Percentiles rank a stretch among this genome's conserved stretches.
phyloP scores from a whole-genome alignment of 1,140 invertebrate genomes.

The Pseudachorutes palmiensis region DNA sequence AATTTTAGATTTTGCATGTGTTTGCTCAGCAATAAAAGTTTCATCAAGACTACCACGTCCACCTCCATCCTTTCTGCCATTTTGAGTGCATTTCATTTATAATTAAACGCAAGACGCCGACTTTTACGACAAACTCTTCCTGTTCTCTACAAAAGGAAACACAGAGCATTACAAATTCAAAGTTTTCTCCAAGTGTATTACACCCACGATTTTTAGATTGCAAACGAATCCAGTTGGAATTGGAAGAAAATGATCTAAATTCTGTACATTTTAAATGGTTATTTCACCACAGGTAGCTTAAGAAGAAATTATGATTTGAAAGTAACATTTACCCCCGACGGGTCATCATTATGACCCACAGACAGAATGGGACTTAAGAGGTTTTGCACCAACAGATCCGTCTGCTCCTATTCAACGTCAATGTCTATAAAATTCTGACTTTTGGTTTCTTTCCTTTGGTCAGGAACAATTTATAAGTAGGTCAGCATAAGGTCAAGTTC shows the following conservation, averaged over 20 bases:
- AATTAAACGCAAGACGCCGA: not conserved
- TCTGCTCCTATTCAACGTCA: no score
- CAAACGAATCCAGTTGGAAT: no score
- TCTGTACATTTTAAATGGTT: not conserved
- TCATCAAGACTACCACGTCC: not conserved
- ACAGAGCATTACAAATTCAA: no score
- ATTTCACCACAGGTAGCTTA: not conserved
- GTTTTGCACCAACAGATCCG: no score
- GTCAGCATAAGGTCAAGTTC: no score
- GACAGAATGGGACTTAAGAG: no score
- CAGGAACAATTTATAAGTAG: no score
- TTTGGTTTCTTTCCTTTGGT: no score
- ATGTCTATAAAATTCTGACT: no score
- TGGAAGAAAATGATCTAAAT: not conserved
- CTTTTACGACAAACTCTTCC: not conserved
- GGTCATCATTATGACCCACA: not conserved
- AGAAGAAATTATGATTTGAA: not conserved
- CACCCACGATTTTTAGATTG: no score
- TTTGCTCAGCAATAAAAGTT: not conserved
- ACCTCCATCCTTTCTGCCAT: not conserved
- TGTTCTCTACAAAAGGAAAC: no score
- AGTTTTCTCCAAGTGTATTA: no score
- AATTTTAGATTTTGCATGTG: not conserved
- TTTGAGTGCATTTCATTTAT: not conserved
- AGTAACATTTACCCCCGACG: not conserved